phyloP scores from a whole-genome alignment of 1,140 invertebrate species.

The Lerema accius region DNA sequence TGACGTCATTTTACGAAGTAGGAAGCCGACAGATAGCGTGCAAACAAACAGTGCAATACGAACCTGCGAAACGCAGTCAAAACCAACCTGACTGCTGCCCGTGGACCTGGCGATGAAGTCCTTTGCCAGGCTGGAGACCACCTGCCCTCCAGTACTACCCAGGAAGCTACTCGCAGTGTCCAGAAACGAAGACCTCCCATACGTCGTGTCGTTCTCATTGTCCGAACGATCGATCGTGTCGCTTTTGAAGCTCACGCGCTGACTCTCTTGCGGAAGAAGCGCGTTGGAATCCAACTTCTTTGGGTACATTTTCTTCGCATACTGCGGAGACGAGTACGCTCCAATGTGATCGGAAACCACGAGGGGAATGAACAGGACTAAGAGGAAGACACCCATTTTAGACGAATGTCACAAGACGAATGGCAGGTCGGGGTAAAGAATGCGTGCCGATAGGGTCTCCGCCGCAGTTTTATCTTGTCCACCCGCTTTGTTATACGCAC shows the following conservation, averaged over 20 bases:
- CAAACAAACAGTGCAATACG: conserved; percentile 69
- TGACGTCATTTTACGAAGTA: conserved; percentile 25
- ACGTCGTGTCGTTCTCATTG: conserved; percentile 60
- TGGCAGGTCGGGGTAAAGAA: conserved; percentile 50
- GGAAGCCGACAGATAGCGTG: conserved; percentile 59
- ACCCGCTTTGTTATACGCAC: conserved; percentile 70
- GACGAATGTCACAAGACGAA: conserved; percentile 40
- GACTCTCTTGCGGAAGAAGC: conserved; percentile 61
- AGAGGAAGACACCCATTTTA: conserved; percentile 60
- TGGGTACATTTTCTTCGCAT: conserved; percentile 78
- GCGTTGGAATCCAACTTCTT: conserved; percentile 59
- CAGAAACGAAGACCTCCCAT: conserved; percentile 75
- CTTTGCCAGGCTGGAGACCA: conserved; percentile 85
- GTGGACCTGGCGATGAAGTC: conserved; percentile 86
- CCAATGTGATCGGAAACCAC: conserved; percentile 68
- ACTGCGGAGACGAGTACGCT: conserved; percentile 79
- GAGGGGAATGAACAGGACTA: conserved; percentile 40
- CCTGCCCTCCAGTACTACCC: conserved; percentile 81
- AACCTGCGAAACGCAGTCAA: conserved; percentile 79
- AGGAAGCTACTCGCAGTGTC: conserved; percentile 80
- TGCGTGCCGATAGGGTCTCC: conserved; percentile 51
- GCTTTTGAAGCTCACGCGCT: conserved; percentile 51
- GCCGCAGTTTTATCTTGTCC: conserved; percentile 72
- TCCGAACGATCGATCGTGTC: conserved; percentile 62
- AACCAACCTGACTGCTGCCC: conserved; percentile 86